phyloP scores from a whole-genome alignment of 1,140 invertebrate species.

The Bombus terrestris region DNA sequence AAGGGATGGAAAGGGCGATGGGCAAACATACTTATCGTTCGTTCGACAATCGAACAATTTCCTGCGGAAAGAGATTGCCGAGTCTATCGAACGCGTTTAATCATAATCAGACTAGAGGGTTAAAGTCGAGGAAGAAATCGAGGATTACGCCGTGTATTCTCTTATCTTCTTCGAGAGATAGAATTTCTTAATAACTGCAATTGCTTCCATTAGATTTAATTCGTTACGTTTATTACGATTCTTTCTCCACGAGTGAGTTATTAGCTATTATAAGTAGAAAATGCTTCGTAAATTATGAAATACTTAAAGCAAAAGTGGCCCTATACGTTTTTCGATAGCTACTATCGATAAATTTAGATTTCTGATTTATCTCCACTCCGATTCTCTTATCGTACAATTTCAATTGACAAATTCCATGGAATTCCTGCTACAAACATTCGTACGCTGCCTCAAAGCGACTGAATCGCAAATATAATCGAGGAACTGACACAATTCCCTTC shows the following conservation, averaged over 20 bases:
- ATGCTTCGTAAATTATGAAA: neutral
- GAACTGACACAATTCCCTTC: neutral
- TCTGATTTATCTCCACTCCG: neutral
- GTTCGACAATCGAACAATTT: conserved; percentile 49
- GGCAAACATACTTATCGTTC: conserved; percentile 50
- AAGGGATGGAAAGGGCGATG: neutral
- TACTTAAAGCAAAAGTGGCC: neutral
- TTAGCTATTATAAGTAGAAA: neutral
- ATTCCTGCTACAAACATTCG: neutral
- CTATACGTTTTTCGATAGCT: no score
- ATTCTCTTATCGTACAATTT: neutral
- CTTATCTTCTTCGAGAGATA: neutral
- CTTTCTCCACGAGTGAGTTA: neutral
- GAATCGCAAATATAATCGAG: neutral
- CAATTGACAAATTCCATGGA: neutral
- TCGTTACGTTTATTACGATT: neutral
- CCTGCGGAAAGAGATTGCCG: neutral
- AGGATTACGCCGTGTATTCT: neutral
- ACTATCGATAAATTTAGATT: neutral
- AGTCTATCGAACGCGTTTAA: neutral
- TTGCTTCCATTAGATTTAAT: neutral
- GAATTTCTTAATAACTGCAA: neutral
- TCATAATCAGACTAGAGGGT: conserved; percentile 25
- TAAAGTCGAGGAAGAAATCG: conserved; percentile 13
- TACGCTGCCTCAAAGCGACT: neutral